These are phyloP conservation scores for Sphenodon punctatus DNA, from an alignment of 2,797 vertebrate species.

Conservation along the genomic window DNA sequence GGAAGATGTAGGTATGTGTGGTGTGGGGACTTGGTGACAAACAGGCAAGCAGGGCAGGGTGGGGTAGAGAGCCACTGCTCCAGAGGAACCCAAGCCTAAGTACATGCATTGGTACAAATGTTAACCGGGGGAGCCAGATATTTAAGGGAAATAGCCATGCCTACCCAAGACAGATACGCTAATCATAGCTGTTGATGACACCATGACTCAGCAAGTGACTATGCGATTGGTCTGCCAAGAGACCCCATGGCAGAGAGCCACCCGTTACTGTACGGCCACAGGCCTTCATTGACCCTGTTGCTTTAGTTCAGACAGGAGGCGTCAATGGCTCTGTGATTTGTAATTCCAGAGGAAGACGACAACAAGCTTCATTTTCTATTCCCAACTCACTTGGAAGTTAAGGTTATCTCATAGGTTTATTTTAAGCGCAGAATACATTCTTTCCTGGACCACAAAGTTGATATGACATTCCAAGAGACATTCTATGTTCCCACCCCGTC, in stretches of 20 bases:
- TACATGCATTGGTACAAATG: conserved; percentile 21
- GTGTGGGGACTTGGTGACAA: too few species aligned
- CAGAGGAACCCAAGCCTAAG: not conserved
- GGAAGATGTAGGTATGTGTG: too few species aligned
- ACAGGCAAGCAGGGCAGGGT: too few species aligned
- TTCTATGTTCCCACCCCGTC: conserved; percentile 29
- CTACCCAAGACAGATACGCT: conserved; percentile 33
- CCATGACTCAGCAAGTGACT: conserved; percentile 70
- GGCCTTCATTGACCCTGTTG: not conserved
- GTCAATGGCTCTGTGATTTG: not conserved
- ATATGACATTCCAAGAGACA: conserved; percentile 39
- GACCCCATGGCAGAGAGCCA: conserved; percentile 48
- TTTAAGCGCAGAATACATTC: conserved; percentile 43
- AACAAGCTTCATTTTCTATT: conserved; percentile 1
- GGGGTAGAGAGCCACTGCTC: too few species aligned
- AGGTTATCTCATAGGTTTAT: conserved; percentile 52
- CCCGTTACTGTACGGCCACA: conserved; percentile 21
- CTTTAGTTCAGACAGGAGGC: not conserved
- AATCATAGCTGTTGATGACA: conserved; percentile 30
- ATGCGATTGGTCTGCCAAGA: conserved; percentile 34
- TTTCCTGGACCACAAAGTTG: conserved; percentile 34
- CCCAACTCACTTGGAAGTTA: conserved; percentile 10
- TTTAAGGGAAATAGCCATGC: conserved; percentile 70
- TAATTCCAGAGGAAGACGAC: not conserved
- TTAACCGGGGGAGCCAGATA: conserved; percentile 40